These are phyloP conservation scores for Thamnophis elegans DNA, from an alignment of 2,797 vertebrate genomes.

Conservation along the genomic window DNA sequence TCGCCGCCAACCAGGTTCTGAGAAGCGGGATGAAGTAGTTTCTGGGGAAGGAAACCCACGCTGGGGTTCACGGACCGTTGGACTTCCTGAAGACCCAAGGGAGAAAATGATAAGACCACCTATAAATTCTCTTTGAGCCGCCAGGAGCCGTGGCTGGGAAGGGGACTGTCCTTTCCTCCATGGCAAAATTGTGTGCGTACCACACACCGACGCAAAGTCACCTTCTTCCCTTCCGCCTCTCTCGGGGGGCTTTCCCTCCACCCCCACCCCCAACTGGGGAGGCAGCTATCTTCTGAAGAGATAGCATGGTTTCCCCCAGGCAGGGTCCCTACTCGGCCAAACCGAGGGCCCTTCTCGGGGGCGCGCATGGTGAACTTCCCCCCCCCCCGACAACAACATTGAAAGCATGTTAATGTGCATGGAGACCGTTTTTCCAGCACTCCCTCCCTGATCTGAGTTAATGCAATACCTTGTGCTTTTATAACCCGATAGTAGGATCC, in stretches of 20 bases:
- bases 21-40: conserved; percentile 95
- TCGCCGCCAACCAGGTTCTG: conserved; percentile 97
- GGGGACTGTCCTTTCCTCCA: background rate
- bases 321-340: background rate
- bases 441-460: conserved; percentile 23
- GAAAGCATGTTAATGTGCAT: conserved; percentile 60
- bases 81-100: background rate
- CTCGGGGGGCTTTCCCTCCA: background rate
- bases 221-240: background rate
- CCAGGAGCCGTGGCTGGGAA: background rate
- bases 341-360: background rate
- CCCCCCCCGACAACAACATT: background rate
- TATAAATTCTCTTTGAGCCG: conserved; percentile 6
- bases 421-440: conserved; percentile 45
- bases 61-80: background rate
- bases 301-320: background rate
- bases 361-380: conserved; percentile 2
- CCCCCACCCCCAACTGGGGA: background rate
- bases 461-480: background rate
- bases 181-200: background rate
- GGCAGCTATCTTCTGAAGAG: background rate
- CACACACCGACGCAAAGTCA: background rate
- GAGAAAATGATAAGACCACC: background rate
- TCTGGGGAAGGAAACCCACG: rapidly evolving
- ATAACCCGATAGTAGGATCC: conserved; percentile 38